Base-by-base conservation (phyloP, 2,888 invertebrate species). In the Melangyna quadrimaculata region DNA sequence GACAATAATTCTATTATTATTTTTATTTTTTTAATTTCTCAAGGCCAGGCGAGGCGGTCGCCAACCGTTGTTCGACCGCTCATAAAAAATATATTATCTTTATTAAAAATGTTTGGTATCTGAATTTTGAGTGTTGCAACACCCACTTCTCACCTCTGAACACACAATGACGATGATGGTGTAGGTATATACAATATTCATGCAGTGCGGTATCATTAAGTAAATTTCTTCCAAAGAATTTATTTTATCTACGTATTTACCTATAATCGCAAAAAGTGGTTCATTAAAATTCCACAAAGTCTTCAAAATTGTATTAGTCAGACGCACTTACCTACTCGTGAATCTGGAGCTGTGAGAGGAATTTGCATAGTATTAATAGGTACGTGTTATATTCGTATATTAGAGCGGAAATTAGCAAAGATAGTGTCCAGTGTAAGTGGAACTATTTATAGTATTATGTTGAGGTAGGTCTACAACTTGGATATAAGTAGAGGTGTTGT, bases 271-370 rank as follows among this genome's bases (percentile, higher is more conserved):
- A 53, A n/a, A 53, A 53, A 53, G 53, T 27, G 27, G 53, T 53
- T 53, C 29, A 53, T 53, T 53, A 53, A 53, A 53, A 53, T 53
- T 53, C 53, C 53, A 53, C 53, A 53, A 53, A 29, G 14, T 53
- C 53, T 53, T 29, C 53, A 3, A 53, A 29, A 29, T 53, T 53
- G 1, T 10, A 12, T 53, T n/a, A 27, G 9, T 53, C 29, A 53
- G 29, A 40, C n/a, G 1, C n/a, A 29, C n/a, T 53, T 29, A 29
- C 29, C 9, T n/a, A 53, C 29, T 53, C 17, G 27, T 9, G 9
- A 53, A 53, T 27, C 29, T 4, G 6, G 9, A 51, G 51, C 24
- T 51, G 14, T 53, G 53, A 27, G 27, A 1, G 53, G 4, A 53
- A 53, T 53, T 53, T 53, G 53, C 53, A 53, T 53, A n/a, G n/a